Percentiles rank a stretch among this genome's conserved stretches.
phyloP scores from a whole-genome alignment of 2,888 invertebrate species.

The Imbricaverruca yamaguchii region DNA sequence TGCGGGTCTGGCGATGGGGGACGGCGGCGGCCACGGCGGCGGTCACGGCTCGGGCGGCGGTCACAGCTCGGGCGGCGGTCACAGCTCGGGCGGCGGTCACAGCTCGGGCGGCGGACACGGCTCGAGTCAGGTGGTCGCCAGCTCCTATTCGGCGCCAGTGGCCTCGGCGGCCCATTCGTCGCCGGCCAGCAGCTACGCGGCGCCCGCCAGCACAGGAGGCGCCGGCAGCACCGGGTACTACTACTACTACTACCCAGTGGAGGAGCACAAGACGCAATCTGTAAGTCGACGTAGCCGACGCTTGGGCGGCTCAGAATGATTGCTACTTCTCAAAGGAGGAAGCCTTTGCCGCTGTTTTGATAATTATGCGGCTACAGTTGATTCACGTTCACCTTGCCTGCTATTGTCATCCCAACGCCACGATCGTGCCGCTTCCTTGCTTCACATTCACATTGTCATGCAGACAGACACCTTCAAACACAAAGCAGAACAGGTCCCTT shows the following conservation, averaged over 20 bases:
- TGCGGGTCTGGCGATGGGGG: not conserved
- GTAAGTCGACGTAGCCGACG: not conserved
- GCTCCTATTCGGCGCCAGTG: not conserved
- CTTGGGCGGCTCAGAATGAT: too few species aligned
- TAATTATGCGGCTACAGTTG: too few species aligned
- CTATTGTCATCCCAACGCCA: too few species aligned
- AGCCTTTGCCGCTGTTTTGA: too few species aligned
- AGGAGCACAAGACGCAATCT: constrained; percentile 16
- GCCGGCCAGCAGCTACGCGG: not conserved
- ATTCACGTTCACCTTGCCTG: too few species aligned
- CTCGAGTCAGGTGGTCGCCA: not conserved
- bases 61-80: not conserved
- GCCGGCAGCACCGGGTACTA: constrained; percentile 25
- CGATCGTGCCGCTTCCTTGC: too few species aligned
- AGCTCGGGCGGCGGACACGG: not conserved
- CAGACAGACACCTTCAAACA: too few species aligned
- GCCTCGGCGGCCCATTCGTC: too few species aligned
- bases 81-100: not conserved
- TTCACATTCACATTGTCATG: too few species aligned
- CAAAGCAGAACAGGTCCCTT: too few species aligned
- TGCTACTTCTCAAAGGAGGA: too few species aligned
- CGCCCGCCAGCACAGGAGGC: not conserved
- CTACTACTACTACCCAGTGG: constrained; percentile 28
- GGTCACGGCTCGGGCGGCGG: not conserved
- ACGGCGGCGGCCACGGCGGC: not conserved